These are phyloP conservation scores for Coelinius sp. DNA, from an alignment of 2,888 invertebrate species.

Conservation along the genomic window DNA sequence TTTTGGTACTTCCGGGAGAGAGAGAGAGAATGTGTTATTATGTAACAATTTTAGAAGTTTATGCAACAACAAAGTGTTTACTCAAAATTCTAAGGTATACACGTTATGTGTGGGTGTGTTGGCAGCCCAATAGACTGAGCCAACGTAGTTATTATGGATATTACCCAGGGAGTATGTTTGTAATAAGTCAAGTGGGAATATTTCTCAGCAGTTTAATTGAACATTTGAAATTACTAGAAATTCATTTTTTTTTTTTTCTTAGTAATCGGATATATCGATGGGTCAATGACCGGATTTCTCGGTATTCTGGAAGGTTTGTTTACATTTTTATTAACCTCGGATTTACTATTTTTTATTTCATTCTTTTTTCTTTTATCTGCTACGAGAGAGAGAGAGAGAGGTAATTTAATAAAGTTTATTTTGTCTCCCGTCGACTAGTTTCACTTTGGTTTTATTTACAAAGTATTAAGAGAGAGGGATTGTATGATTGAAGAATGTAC, in stretches of 20 bases:
- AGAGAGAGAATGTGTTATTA: background rate
- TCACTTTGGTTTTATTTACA: background rate
- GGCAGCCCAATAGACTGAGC: conserved; percentile 1
- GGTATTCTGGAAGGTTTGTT: background rate
- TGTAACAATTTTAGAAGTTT: conserved; percentile 28
- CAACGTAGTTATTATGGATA: conserved; percentile 17
- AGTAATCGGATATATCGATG: background rate
- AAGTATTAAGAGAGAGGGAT: background rate
- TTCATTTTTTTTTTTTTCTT: background rate
- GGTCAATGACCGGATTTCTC: background rate
- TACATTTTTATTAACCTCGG: background rate
- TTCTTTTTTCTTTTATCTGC: too few species aligned
- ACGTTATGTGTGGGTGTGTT: background rate
- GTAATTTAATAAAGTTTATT: background rate
- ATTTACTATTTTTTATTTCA: too few species aligned
- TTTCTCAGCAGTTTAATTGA: background rate
- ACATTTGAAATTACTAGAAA: background rate
- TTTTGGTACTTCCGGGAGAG: background rate
- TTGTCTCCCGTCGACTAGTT: background rate
- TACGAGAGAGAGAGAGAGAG: too few species aligned
- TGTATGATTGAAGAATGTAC: background rate
- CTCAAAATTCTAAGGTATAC: background rate
- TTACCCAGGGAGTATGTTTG: conserved; percentile 5
- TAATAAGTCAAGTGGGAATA: conserved; percentile 13
- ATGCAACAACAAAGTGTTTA: conserved; percentile 2